Evolutionary conservation across 2,113 vertebrate genomes (phyloP).

Genomic region (Crocuta crocuta): DNA sequence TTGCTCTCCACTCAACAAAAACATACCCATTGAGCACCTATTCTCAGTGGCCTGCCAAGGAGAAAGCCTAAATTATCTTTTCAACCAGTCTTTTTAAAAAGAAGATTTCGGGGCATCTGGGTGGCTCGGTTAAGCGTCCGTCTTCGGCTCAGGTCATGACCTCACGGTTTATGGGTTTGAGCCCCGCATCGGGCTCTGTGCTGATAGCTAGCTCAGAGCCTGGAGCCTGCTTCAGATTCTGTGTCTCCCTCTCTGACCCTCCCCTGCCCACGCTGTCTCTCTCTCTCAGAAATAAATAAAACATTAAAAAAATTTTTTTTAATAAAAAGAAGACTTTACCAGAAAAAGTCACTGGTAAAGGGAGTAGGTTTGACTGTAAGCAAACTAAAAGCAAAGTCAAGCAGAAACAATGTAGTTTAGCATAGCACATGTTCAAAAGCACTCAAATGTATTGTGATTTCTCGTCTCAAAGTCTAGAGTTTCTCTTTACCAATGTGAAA

Average conservation of each 20-base stretch:
- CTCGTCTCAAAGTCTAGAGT: not conserved
- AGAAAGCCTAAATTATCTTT: constrained; percentile 33
- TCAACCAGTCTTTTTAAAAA: not conserved
- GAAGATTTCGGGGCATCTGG: not conserved
- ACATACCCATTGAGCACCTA: not conserved
- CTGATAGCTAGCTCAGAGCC: too few species aligned
- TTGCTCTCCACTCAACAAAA: constrained; percentile 33
- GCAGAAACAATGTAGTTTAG: constrained; percentile 13
- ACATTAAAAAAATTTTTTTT: not conserved
- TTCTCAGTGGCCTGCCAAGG: not conserved
- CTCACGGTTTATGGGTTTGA: too few species aligned
- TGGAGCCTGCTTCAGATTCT: too few species aligned
- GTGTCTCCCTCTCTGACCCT: too few species aligned
- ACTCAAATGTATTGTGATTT: not conserved
- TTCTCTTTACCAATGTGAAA: not conserved
- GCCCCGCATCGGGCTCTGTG: too few species aligned
- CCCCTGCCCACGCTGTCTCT: too few species aligned
- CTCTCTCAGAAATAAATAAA: too few species aligned
- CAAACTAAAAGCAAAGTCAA: not conserved
- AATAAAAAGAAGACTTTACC: constrained; percentile 27
- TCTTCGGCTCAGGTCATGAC: too few species aligned
- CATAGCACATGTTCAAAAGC: not conserved
- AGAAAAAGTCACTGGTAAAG: not conserved
- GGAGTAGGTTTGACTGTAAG: not conserved
- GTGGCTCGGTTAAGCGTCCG: too few species aligned